These are phyloP conservation scores for Xyrauchen texanus DNA, from an alignment of 2,113 vertebrate species.

Conservation along the genomic window DNA sequence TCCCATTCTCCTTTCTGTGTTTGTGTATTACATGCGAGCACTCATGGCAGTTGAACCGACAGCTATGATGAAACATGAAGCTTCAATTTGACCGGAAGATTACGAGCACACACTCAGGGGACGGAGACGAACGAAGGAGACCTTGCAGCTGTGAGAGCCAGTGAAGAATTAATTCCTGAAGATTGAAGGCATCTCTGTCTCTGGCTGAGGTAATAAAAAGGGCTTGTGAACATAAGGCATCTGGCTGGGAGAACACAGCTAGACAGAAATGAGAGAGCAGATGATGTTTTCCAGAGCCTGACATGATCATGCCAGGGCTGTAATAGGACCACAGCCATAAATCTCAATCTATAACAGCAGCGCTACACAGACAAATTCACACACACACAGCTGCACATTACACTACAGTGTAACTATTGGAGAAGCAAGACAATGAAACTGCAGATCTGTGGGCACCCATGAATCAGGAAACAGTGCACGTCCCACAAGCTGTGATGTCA, in stretches of 20 bases:
- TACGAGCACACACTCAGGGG: not conserved
- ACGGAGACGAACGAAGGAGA: not conserved
- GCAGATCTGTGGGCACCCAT: not conserved
- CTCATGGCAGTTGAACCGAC: slow-evolving; percentile 1
- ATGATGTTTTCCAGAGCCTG: slow-evolving; percentile 7
- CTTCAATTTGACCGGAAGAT: slow-evolving; percentile 8
- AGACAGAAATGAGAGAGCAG: slow-evolving; percentile 11
- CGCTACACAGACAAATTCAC: no score
- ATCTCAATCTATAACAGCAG: not conserved
- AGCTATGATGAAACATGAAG: slow-evolving; percentile 8
- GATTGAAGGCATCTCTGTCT: slow-evolving; percentile 34
- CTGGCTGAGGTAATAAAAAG: slow-evolving; percentile 25
- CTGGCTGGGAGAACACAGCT: not conserved
- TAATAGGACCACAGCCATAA: not conserved
- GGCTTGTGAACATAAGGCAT: slow-evolving; percentile 17
- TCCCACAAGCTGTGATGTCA: no score
- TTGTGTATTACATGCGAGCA: not conserved
- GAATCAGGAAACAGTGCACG: no score
- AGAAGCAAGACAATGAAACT: not conserved
- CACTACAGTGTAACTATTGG: not conserved
- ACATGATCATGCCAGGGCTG: not conserved
- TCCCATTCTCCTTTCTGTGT: no score
- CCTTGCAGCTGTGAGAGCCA: not conserved
- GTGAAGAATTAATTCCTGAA: slow-evolving; percentile 5
- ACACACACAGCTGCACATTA: not conserved